phyloP scores from a whole-genome alignment of 1,140 invertebrate genomes.

The Drosophila erecta region DNA sequence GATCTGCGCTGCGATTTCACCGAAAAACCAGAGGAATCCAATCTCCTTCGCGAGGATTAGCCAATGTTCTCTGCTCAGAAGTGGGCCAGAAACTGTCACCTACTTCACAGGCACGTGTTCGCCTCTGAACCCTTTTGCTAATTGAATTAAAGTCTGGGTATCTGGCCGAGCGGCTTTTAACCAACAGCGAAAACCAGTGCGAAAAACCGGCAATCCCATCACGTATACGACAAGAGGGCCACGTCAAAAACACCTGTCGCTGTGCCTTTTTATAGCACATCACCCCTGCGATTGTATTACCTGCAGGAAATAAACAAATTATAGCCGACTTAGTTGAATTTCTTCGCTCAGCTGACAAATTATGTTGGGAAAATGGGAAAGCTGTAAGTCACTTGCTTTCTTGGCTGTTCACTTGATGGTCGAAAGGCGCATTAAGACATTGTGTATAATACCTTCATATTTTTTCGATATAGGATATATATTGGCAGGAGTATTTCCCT shows the following conservation, averaged over 20 bases:
- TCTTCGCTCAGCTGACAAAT: conserved; percentile 43
- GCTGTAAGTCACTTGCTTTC: conserved; percentile 41
- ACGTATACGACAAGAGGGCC: conserved; percentile 29
- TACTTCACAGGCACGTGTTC: conserved; percentile 42
- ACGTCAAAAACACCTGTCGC: conserved; percentile 39
- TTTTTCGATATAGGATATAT: background rate
- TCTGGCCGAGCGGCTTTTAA: conserved; percentile 12
- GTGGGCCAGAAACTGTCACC: conserved; percentile 23
- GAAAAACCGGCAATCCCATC: conserved; percentile 17
- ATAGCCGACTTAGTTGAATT: conserved; percentile 34
- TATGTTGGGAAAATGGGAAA: conserved; percentile 22
- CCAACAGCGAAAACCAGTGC: conserved; percentile 1
- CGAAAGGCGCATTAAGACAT: conserved; percentile 1
- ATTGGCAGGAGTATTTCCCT: too few relatives aligned
- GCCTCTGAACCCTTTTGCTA: conserved; percentile 57
- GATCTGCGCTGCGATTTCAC: conserved; percentile 32
- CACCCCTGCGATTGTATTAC: conserved; percentile 26
- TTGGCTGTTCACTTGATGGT: background rate
- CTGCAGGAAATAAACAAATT: conserved; percentile 49
- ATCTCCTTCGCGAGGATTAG: conserved; percentile 23
- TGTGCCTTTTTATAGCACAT: background rate
- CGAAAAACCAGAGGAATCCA: conserved; percentile 23
- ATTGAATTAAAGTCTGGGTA: conserved; percentile 63
- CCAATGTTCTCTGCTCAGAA: background rate
- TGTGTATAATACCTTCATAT: too few relatives aligned